Conservation (phyloP, 2,797 vertebrate species). For the Muscicapa striata region DNA sequence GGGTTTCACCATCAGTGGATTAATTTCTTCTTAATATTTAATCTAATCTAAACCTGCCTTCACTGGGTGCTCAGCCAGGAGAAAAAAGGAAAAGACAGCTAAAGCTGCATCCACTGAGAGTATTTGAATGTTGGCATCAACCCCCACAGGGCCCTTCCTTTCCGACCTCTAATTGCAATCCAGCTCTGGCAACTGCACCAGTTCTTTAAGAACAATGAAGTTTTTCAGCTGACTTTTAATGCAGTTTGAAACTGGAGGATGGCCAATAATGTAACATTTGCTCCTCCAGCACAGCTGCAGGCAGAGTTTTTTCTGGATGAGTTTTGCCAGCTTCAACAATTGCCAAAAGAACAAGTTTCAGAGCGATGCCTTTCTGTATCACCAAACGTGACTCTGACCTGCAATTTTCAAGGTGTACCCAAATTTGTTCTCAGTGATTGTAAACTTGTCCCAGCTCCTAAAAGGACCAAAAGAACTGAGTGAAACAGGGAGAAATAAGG, state of each 20-base stretch:
- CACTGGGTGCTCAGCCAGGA: neutral
- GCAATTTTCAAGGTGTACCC: neutral
- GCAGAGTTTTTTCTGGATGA: constrained; percentile 8
- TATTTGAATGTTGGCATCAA: constrained; percentile 2
- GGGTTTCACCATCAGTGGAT: accelerated
- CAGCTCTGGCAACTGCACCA: constrained; percentile 29
- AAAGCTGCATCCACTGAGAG: neutral
- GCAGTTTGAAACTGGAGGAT: constrained; percentile 42
- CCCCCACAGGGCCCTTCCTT: neutral
- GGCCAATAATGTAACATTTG: constrained; percentile 35
- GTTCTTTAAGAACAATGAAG: constrained; percentile 60
- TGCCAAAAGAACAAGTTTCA: neutral
- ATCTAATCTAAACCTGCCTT: neutral
- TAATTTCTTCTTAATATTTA: neutral
- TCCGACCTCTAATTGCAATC: neutral
- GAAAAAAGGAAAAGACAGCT: neutral
- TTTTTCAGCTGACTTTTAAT: constrained; percentile 68
- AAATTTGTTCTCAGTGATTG: neutral
- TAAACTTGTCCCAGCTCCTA: neutral
- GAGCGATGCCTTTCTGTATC: neutral
- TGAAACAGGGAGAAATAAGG: neutral
- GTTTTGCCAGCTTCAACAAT: neutral
- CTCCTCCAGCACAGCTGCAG: constrained; percentile 53
- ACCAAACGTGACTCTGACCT: neutral
- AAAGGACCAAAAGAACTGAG: neutral